phyloP scores from a whole-genome alignment of 2,797 vertebrate genomes.

The Neosilurus mollespiculum region DNA sequence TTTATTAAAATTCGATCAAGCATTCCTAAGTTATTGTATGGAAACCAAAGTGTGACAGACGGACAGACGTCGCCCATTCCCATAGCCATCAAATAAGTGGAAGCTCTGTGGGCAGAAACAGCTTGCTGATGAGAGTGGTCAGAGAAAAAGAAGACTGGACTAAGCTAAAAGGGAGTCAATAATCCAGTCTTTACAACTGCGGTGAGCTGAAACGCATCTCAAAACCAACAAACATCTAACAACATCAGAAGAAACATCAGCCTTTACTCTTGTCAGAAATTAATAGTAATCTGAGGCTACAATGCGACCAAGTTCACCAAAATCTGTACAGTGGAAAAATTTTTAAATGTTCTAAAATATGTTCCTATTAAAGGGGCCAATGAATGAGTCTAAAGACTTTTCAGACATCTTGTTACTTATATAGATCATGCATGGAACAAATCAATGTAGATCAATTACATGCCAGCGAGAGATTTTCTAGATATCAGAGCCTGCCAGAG shows the following conservation, averaged over 20 bases:
- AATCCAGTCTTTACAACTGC: background rate
- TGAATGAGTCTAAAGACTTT: background rate
- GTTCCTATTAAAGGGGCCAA: background rate
- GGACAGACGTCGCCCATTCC: too few relatives aligned
- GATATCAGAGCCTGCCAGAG: background rate
- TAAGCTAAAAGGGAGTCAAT: background rate
- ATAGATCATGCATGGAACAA: background rate
- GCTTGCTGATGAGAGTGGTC: background rate
- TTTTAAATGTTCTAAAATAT: background rate
- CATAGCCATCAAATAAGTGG: background rate
- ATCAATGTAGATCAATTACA: background rate
- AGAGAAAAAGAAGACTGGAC: background rate
- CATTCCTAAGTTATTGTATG: too few relatives aligned
- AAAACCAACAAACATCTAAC: background rate
- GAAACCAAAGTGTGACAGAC: too few relatives aligned
- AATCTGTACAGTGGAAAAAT: background rate
- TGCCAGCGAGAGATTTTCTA: background rate
- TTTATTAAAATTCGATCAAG: too few relatives aligned
- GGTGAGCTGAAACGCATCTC: background rate
- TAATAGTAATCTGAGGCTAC: background rate
- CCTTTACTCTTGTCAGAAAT: background rate
- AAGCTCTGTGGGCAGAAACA: background rate
- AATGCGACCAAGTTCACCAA: background rate
- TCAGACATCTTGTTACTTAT: background rate
- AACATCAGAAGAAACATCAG: background rate